These are phyloP conservation scores for Capromys pilorides DNA, from an alignment of 2,797 vertebrate species.

Conservation along the genomic window DNA sequence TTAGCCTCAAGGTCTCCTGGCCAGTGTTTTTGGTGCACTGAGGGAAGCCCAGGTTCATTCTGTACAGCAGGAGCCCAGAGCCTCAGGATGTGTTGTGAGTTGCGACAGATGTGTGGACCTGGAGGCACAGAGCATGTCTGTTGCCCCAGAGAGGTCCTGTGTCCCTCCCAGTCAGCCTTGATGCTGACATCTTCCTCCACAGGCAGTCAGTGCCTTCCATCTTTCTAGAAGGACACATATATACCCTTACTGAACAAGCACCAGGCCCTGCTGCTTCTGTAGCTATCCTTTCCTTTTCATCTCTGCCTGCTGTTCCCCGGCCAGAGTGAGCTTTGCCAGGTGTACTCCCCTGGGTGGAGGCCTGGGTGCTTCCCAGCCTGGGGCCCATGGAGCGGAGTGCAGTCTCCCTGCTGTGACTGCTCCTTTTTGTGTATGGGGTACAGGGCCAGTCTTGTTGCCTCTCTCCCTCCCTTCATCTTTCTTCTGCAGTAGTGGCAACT, in stretches of 20 bases:
- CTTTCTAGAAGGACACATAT: too few species aligned
- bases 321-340: not conserved
- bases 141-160: not conserved
- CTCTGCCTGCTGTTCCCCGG: not conserved
- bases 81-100: accelerated
- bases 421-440: not conserved
- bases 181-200: too few species aligned
- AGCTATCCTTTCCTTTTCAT: too few species aligned
- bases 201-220: not conserved
- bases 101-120: not conserved
- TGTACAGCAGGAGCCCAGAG: not conserved
- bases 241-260: not conserved
- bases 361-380: not conserved
- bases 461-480: not conserved
- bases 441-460: not conserved
- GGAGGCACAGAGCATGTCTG: not conserved
- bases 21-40: not conserved
- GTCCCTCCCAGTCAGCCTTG: not conserved
- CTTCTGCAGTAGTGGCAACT: not conserved
- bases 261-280: not conserved
- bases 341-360: accelerated
- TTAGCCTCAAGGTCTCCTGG: too few species aligned
- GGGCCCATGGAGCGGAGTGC: too few species aligned
- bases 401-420: not conserved
- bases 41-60: not conserved